Conservation (phyloP, 2,888 invertebrate species). For the Eueremaeus valkanovi region DNA sequence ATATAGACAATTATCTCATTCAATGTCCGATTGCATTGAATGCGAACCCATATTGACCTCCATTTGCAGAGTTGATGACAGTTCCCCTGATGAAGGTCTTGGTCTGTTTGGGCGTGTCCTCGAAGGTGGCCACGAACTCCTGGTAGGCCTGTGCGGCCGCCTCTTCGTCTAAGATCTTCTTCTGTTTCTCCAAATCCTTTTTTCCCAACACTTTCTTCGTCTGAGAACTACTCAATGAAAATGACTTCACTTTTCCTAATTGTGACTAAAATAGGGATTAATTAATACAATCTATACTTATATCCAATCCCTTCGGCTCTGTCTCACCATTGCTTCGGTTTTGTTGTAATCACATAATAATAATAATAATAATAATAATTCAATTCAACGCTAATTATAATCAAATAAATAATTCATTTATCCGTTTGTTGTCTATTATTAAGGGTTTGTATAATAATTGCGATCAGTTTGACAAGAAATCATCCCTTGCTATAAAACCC, state of each 20-base stretch:
- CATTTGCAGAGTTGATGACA: slow-evolving; percentile 73
- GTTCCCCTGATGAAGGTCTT: slow-evolving; percentile 98
- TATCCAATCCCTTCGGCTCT: background rate
- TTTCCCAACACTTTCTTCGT: slow-evolving; percentile 62
- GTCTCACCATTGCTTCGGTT: background rate
- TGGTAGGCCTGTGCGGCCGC: slow-evolving; percentile 69
- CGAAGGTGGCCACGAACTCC: slow-evolving; percentile 95
- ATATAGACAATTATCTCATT: background rate
- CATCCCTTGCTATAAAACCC: no score
- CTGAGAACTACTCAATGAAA: slow-evolving; percentile 35
- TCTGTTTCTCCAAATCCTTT: slow-evolving; percentile 70
- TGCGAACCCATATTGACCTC: no score
- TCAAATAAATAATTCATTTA: background rate
- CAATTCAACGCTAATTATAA: background rate
- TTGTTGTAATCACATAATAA: background rate
- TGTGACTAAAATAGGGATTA: slow-evolving; percentile 6
- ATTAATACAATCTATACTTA: background rate
- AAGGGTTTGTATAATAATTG: no score
- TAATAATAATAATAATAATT: no score
- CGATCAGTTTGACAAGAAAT: no score
- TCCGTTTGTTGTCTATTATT: no score
- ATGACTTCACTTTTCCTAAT: slow-evolving; percentile 38
- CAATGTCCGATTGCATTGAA: background rate
- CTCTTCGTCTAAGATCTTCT: slow-evolving; percentile 61
- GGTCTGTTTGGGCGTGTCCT: slow-evolving; percentile 67